These are phyloP conservation scores for Catagonus wagneri DNA, from an alignment of 2,113 vertebrate species.

Conservation along the genomic window DNA sequence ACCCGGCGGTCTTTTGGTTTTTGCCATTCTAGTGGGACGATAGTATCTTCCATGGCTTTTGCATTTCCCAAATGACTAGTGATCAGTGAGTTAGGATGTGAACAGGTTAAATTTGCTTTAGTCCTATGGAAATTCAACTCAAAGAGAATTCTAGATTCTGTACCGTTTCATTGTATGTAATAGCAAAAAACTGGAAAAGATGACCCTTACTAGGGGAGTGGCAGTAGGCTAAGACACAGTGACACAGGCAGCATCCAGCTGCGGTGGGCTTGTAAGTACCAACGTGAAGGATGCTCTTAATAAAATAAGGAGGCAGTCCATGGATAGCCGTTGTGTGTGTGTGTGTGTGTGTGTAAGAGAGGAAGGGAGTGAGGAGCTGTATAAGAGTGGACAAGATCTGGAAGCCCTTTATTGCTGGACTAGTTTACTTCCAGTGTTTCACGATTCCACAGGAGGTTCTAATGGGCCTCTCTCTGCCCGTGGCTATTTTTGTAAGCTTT, in stretches of 20 bases:
- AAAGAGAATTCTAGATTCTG: not conserved
- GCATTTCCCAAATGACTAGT: not conserved
- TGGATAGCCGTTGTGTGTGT: not conserved
- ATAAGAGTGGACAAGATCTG: not conserved
- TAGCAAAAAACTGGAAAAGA: not conserved
- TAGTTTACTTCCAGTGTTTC: not conserved
- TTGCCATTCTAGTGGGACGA: not conserved
- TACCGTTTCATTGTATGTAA: not conserved
- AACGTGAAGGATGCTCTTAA: fast-evolving
- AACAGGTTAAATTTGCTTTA: not conserved
- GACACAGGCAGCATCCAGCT: not conserved
- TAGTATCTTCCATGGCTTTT: not conserved
- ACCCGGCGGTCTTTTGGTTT: not conserved
- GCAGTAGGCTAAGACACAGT: not conserved
- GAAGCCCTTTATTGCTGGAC: not conserved
- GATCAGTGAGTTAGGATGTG: not conserved
- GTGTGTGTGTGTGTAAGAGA: not conserved
- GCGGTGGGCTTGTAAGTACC: not conserved
- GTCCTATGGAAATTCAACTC: not conserved
- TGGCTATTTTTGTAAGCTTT: not conserved
- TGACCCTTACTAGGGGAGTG: fast-evolving
- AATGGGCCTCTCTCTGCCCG: not conserved
- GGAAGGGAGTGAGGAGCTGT: too few relatives aligned
- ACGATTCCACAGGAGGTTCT: not conserved
- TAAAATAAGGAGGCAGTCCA: not conserved